phyloP scores from a whole-genome alignment of 2,113 vertebrate genomes.

The Lates calcarifer region DNA sequence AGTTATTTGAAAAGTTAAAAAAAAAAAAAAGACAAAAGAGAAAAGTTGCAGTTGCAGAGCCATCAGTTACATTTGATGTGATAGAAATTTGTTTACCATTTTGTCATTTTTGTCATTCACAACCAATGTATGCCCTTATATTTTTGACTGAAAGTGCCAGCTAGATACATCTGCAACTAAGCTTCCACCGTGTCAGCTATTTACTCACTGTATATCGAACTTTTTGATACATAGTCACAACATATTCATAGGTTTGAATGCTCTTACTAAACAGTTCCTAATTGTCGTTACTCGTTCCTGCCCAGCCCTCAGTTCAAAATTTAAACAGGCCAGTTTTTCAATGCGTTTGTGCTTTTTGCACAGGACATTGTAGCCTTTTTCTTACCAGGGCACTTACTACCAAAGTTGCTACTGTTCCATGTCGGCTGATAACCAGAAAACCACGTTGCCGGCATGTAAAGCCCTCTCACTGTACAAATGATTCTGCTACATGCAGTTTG shows the following conservation, averaged over 20 bases:
- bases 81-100: constrained; percentile 64
- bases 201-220: constrained; percentile 71
- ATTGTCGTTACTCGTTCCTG: constrained; percentile 45
- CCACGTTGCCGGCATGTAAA: constrained; percentile 42
- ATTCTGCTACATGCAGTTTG: constrained; percentile 58
- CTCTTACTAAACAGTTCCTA: constrained; percentile 62
- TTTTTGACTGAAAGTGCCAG: constrained; percentile 78
- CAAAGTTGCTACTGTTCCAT: constrained; percentile 58
- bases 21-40: constrained; percentile 46
- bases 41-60: constrained; percentile 53
- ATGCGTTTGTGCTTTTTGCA: constrained; percentile 52
- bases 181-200: constrained; percentile 68
- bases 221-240: constrained; percentile 75
- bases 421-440: constrained; percentile 35
- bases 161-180: constrained; percentile 61
- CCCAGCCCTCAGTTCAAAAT: constrained; percentile 28
- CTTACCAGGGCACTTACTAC: constrained; percentile 33
- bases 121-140: constrained; percentile 70
- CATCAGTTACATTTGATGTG: constrained; percentile 72
- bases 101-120: constrained; percentile 66
- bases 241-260: constrained; percentile 76
- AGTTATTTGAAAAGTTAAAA: constrained; percentile 56
- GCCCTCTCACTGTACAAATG: constrained; percentile 69
- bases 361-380: constrained; percentile 37
- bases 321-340: constrained; percentile 23